Conservation (phyloP, 2,888 invertebrate genomes). For the Apodemia duryi region DNA sequence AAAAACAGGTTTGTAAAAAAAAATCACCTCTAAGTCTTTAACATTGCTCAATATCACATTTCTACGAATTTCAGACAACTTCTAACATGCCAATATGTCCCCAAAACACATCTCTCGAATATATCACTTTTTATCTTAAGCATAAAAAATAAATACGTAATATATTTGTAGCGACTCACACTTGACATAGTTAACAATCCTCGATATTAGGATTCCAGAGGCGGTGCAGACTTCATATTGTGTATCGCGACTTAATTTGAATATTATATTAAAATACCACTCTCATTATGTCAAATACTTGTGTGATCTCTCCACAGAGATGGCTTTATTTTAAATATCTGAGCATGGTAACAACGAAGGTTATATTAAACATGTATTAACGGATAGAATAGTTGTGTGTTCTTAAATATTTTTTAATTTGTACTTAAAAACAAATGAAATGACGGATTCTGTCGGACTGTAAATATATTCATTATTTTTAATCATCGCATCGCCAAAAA, state of each 20-base stretch:
- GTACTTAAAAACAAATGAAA: too few relatives aligned
- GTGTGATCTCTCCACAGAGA: slow-evolving; percentile 15
- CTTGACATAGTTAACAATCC: slow-evolving; percentile 19
- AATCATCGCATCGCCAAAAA: too few relatives aligned
- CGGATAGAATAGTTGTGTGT: neutral
- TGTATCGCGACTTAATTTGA: slow-evolving; percentile 40
- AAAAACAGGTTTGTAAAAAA: neutral
- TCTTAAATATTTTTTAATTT: neutral
- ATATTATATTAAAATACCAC: slow-evolving; percentile 49
- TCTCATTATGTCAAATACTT: slow-evolving; percentile 21
- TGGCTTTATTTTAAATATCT: neutral
- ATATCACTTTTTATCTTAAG: neutral
- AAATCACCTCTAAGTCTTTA: neutral
- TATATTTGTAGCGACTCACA: slow-evolving; percentile 18
- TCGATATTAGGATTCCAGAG: slow-evolving; percentile 34
- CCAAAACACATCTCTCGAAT: neutral
- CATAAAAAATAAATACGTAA: slow-evolving; percentile 13
- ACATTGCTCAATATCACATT: neutral
- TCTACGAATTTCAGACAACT: neutral
- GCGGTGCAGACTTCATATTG: slow-evolving; percentile 25
- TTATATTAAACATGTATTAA: neutral
- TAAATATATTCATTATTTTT: too few relatives aligned
- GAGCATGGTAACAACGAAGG: slow-evolving; percentile 3
- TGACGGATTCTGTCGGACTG: too few relatives aligned
- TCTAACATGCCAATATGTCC: neutral